These are phyloP conservation scores for Torymus texanus DNA, from an alignment of 2,888 invertebrate species.

Conservation along the genomic window DNA sequence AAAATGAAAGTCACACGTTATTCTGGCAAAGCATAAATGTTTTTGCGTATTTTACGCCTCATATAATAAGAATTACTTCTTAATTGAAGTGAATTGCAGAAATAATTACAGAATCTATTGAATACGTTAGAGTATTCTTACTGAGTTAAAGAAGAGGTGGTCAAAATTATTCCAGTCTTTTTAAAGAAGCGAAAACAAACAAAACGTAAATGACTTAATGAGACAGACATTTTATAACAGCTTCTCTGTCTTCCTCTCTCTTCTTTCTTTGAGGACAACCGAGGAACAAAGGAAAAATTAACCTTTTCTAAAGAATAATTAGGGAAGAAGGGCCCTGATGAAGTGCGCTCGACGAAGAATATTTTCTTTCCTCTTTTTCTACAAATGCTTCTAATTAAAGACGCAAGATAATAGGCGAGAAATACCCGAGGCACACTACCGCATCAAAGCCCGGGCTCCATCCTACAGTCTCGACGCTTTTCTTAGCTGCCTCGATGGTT, in stretches of 20 bases:
- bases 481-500: constrained; percentile 34
- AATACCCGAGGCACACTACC: neutral
- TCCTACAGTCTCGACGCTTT: neutral
- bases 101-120: too few species aligned
- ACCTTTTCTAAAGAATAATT: neutral
- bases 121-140: too few species aligned
- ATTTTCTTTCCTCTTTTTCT: neutral
- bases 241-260: too few species aligned
- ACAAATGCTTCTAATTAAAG: neutral
- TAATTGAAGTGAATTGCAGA: too few species aligned
- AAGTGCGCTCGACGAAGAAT: too few species aligned
- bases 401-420: neutral
- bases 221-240: neutral
- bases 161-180: neutral
- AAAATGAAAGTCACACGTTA: too few species aligned
- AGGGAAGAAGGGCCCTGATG: neutral
- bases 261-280: too few species aligned
- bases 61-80: too few species aligned
- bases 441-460: neutral
- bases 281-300: neutral
- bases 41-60: too few species aligned
- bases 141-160: too few species aligned
- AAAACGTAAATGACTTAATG: neutral
- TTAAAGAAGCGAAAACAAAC: neutral
- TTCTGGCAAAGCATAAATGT: too few species aligned